phyloP scores from a whole-genome alignment of 2,113 vertebrate genomes.

The Eira barbara region DNA sequence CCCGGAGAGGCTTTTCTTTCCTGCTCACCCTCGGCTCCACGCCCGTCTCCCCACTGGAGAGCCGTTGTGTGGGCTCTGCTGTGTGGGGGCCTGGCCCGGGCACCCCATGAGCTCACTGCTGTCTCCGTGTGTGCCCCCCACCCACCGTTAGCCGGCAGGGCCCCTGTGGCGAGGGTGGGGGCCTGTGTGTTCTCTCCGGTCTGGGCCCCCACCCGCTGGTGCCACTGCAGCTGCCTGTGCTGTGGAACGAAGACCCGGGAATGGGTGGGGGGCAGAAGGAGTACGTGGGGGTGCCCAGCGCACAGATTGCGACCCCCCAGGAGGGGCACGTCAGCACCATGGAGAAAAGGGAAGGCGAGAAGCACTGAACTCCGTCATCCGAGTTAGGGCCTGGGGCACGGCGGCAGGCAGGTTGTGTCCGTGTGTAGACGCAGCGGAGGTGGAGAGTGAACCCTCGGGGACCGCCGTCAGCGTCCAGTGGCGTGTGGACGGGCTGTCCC shows the following conservation, averaged over 20 bases:
- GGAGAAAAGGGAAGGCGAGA: not conserved
- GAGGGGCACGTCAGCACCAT: not conserved
- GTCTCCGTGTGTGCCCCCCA: not conserved
- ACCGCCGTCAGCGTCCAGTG: too few relatives aligned
- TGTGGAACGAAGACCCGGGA: fast-evolving
- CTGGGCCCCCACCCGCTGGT: not conserved
- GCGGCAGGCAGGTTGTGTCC: not conserved
- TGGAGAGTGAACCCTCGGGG: too few relatives aligned
- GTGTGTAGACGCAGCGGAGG: not conserved
- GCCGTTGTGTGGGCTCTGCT: fast-evolving
- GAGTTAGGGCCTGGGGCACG: not conserved
- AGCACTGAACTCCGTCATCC: not conserved
- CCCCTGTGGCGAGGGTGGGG: too few relatives aligned
- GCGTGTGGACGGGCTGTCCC: too few relatives aligned
- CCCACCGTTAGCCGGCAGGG: too few relatives aligned
- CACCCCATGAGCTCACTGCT: too few relatives aligned
- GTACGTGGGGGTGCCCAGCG: fast-evolving
- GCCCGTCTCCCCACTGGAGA: fast-evolving
- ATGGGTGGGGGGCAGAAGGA: not conserved
- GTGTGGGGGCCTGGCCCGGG: not conserved
- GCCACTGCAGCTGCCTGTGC: not conserved
- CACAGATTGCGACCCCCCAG: too few relatives aligned
- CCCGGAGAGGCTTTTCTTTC: not conserved
- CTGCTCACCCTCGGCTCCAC: not conserved
- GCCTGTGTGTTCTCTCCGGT: not conserved